Conservation (phyloP, 2,113 vertebrate genomes). For the Sprattus sprattus region DNA sequence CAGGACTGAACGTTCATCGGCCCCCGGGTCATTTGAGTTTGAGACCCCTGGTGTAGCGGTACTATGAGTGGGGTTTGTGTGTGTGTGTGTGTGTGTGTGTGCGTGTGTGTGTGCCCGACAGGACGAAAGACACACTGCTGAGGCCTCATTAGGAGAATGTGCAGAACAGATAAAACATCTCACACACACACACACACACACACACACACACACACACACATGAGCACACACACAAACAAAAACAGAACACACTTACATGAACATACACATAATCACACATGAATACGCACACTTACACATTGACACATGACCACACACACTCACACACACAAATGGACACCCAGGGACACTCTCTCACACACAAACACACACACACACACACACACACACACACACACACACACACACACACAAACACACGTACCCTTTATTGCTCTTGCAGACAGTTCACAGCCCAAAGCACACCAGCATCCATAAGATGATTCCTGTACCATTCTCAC, state of each 20-base stretch:
- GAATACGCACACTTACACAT: slow-evolving; percentile 42
- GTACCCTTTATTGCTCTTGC: too few species aligned
- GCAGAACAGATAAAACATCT: not conserved
- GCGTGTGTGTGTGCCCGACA: not conserved
- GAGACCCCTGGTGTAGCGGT: too few species aligned
- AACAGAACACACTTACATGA: not conserved
- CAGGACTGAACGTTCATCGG: too few species aligned
- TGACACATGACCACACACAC: not conserved
- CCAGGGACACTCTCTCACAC: not conserved
- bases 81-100: slow-evolving; percentile 7
- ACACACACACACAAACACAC: slow-evolving; percentile 25
- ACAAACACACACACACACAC: not conserved
- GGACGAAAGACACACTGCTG: not conserved
- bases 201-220: slow-evolving; percentile 16
- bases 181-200: not conserved
- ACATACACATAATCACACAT: not conserved
- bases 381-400: not conserved
- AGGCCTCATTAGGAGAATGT: slow-evolving; percentile 2
- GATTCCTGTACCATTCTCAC: too few species aligned
- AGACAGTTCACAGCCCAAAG: too few species aligned
- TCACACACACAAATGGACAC: not conserved
- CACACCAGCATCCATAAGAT: too few species aligned
- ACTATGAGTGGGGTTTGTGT: not conserved
- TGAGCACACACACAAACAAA: not conserved
- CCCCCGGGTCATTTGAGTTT: too few species aligned